phyloP scores from a whole-genome alignment of 2,797 vertebrate genomes.

The Poecilia wingei region DNA sequence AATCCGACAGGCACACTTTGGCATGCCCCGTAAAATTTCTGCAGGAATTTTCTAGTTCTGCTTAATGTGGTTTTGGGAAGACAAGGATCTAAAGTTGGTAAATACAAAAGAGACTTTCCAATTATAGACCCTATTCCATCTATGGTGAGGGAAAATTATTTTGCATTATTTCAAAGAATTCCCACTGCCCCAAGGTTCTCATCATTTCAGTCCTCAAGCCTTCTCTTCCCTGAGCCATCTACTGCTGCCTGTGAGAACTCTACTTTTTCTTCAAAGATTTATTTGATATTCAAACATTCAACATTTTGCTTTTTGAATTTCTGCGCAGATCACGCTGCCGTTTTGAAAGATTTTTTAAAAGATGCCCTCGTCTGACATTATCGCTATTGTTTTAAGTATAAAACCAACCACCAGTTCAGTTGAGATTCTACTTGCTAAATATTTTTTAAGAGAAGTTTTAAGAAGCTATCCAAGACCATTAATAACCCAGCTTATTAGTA shows the following conservation, averaged over 20 bases:
- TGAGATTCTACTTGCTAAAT: neutral
- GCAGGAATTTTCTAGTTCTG: no score
- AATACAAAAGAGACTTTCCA: conserved; percentile 19
- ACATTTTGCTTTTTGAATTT: neutral
- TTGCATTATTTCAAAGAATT: neutral
- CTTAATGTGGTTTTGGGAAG: conserved; percentile 39
- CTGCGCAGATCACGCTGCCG: neutral
- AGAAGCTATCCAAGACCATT: neutral
- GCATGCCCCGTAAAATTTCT: no score
- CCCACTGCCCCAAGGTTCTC: neutral
- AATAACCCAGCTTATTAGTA: neutral
- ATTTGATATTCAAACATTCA: neutral
- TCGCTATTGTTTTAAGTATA: neutral
- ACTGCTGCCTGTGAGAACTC: neutral
- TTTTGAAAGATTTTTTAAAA: no score
- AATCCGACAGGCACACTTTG: no score
- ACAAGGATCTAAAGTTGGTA: conserved; percentile 19
- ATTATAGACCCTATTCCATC: neutral
- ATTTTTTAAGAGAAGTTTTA: neutral
- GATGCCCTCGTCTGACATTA: neutral
- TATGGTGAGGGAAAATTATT: neutral
- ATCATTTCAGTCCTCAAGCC: neutral
- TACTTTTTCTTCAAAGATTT: neutral
- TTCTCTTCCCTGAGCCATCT: neutral
- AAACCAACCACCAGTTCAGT: neutral